Evolutionary conservation across 2,797 vertebrate genomes (phyloP).

Genomic region (Pangasius mekongensis): DNA sequence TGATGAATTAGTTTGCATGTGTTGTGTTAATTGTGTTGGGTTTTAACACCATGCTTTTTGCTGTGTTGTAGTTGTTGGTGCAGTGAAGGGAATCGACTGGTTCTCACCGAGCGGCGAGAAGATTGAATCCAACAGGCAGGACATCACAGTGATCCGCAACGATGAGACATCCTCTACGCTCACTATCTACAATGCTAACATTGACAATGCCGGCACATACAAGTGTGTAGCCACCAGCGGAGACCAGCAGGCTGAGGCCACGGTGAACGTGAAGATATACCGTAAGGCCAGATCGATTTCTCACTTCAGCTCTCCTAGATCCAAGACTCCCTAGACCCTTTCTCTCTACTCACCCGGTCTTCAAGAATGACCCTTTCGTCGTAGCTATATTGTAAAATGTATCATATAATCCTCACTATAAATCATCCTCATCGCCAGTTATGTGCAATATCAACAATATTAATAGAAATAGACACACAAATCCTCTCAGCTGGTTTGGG

Average conservation of each 20-base stretch:
- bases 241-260: constrained; percentile 87
- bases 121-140: constrained; percentile 86
- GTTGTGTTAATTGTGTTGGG: background rate
- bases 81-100: constrained; percentile 93
- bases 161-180: constrained; percentile 93
- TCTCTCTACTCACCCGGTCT: background rate
- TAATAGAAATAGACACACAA: background rate
- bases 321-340: background rate
- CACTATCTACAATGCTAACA: constrained; percentile 91
- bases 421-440: background rate
- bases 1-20: constrained; percentile 16
- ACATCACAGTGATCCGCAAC: constrained; percentile 87
- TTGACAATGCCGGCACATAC: constrained; percentile 91
- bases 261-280: constrained; percentile 94
- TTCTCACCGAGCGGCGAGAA: constrained; percentile 89
- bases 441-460: background rate
- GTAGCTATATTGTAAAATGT: background rate
- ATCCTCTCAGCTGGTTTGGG: background rate
- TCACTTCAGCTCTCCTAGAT: background rate
- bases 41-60: background rate
- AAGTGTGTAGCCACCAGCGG: constrained; percentile 88
- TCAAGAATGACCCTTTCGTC: too few species aligned
- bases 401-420: background rate
- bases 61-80: constrained; percentile 80
- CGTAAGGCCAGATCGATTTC: constrained; percentile 77